A percentile compares a stretch with the other conserved stretches of the same genome.
These are phyloP conservation scores for Schrankia costaestrigalis DNA, from an alignment of 2,888 invertebrate genomes.

Conservation along the genomic window DNA sequence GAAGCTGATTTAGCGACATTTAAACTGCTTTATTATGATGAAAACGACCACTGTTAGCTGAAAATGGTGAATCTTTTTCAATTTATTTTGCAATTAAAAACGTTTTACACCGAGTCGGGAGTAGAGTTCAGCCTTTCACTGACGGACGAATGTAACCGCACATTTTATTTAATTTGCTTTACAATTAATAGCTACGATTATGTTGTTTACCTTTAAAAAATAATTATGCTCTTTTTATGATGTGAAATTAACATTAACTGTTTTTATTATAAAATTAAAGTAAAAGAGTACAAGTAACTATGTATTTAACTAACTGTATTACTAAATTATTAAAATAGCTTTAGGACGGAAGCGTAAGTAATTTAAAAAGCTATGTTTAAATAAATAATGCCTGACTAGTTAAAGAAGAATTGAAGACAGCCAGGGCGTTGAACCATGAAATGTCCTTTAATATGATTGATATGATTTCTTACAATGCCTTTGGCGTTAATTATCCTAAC, in stretches of 20 bases:
- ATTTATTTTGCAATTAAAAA: conserved; percentile 36
- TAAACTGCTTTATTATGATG: conserved; percentile 8
- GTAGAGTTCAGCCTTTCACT: conserved; percentile 45
- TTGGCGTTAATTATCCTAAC: conserved; percentile 41
- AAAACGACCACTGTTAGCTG: conserved; percentile 12
- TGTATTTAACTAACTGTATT: conserved; percentile 17
- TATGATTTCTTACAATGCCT: conserved; percentile 56
- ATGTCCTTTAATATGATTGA: conserved; percentile 37
- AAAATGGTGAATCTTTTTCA: conserved; percentile 20
- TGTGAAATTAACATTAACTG: background rate
- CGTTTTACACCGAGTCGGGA: conserved; percentile 28
- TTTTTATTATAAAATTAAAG: background rate
- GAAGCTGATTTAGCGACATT: conserved; percentile 3
- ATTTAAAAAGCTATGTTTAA: conserved; percentile 27
- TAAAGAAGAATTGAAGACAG: conserved; percentile 12
- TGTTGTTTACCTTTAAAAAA: conserved; percentile 1
- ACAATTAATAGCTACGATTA: conserved; percentile 22
- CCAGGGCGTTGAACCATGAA: conserved; percentile 12
- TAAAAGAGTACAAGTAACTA: background rate
- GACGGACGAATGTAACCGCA: conserved; percentile 55
- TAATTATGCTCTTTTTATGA: background rate
- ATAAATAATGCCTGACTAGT: conserved; percentile 9
- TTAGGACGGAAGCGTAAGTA: conserved; percentile 53
- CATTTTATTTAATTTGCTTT: conserved; percentile 36
- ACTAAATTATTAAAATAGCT: conserved; percentile 23